Conservation (phyloP, 1,140 invertebrate species). For the Philotrypesis tridentata region DNA sequence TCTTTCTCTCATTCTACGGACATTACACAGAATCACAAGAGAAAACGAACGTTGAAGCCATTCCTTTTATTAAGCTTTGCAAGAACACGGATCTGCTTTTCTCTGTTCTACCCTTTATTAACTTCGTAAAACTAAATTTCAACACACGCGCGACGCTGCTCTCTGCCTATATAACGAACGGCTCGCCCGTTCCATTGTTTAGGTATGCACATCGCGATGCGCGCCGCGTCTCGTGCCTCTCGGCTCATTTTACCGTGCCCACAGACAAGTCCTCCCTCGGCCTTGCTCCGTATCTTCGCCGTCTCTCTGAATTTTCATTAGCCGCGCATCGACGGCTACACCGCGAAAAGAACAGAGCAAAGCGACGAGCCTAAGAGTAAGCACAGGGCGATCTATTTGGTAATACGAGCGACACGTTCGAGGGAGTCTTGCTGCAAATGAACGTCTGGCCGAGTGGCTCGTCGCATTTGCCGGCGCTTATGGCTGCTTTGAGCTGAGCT, state of each 20-base stretch:
- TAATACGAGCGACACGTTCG: constrained; percentile 65
- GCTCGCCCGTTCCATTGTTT: constrained; percentile 2
- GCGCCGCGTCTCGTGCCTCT: no score
- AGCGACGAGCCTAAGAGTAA: constrained; percentile 53
- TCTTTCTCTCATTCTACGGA: constrained; percentile 1
- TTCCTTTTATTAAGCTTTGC: constrained; percentile 34
- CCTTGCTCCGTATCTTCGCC: neutral
- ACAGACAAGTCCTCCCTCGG: neutral
- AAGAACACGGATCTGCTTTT: constrained; percentile 41
- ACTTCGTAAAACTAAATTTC: constrained; percentile 43
- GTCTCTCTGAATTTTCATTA: constrained; percentile 3
- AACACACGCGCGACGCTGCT: constrained; percentile 3
- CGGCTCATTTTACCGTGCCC: no score
- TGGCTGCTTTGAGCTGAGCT: constrained; percentile 28
- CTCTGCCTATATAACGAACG: constrained; percentile 3
- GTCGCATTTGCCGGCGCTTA: constrained; percentile 24
- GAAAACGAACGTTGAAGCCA: constrained; percentile 42
- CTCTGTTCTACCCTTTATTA: constrained; percentile 35
- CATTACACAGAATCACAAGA: constrained; percentile 47
- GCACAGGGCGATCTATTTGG: constrained; percentile 61
- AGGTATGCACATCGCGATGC: constrained; percentile 25
- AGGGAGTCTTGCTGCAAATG: constrained; percentile 62
- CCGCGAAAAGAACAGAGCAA: constrained; percentile 52
- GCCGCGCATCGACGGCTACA: constrained; percentile 20
- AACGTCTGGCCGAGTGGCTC: constrained; percentile 49